Base-by-base conservation (phyloP, 1,140 invertebrate genomes). In the Aphelinus atriplicis region DNA sequence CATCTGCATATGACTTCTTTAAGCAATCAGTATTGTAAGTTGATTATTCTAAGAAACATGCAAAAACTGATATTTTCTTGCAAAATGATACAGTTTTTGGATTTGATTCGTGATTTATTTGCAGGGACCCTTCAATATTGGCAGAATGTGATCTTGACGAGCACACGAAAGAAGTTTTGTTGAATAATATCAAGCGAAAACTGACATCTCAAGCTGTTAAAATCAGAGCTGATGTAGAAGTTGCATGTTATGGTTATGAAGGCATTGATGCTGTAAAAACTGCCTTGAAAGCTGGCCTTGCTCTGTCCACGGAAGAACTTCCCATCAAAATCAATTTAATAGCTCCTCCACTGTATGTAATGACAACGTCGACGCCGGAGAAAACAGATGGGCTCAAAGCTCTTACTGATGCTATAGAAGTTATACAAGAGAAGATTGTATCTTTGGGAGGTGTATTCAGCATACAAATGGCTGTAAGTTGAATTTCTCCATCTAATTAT, bases 311-410 rank as follows among this genome's bases (percentile, higher is more conserved):
- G 5, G 93, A 95, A 81, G 95, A 97, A 78, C 92, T 99, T 88
- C 96, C 96, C 5, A 97, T 99, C 78, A 98, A 98, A 89, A 99
- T 99, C 80, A 99, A 99, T 89, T 89, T 99, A 65, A 99, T 99
- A 85, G 98, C 98, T 55, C 98, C 98, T 60, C 98, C 98, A 57
- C 89, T 98, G 77, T 99, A 98, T 91, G 97, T 99, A 65, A 97
- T 99, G 91, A 99, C 98, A 7, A 99, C 98, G 58, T 96, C 97
- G 50, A 99, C 98, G 3, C 94, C 98, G 56, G 98, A 99, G 85
- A 95, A 97, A 85, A 90, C 93, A 73, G 97, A 98, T 82, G 98
- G 98, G 5, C 88, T 99, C 56, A 95, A 94, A 87, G 92, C 94
- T 9, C 88, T 99, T 51, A 94, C 96, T 82, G 92, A 94, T 82